Percentiles rank a stretch among this genome's conserved stretches.
Conservation (phyloP, 2,113 vertebrate species). For the Oryzias curvinotus region DNA sequence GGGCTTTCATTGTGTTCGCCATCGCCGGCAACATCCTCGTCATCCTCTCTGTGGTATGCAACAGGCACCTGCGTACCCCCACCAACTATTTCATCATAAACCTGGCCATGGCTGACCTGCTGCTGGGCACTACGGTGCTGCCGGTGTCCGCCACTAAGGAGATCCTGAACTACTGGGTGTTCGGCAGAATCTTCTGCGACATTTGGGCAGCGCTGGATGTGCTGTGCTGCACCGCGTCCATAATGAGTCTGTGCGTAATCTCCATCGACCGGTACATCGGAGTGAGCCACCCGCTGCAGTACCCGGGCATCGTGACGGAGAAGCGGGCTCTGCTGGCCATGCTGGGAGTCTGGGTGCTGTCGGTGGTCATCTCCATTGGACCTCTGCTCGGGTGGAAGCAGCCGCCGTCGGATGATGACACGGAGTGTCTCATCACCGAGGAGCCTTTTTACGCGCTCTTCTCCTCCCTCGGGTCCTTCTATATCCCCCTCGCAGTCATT, state of each 20-base stretch:
- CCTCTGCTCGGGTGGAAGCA: conserved; percentile 97
- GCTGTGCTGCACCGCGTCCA: conserved; percentile 96
- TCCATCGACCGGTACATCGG: conserved; percentile 97
- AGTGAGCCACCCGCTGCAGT: conserved; percentile 91
- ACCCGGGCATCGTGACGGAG: conserved; percentile 91
- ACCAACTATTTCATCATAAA: conserved; percentile 98
- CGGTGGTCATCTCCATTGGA: conserved; percentile 95
- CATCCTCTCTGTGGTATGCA: conserved; percentile 94
- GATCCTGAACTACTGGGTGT: conserved; percentile 90
- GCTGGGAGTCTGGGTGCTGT: conserved; percentile 89
- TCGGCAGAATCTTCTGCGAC: conserved; percentile 94
- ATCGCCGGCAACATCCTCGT: conserved; percentile 95
- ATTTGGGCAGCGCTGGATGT: conserved; percentile 97
- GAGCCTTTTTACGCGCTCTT: conserved; percentile 96
- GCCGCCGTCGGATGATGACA: conserved; percentile 86
- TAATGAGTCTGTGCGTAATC: conserved; percentile 94
- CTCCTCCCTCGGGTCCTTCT: conserved; percentile 96
- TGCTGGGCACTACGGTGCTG: conserved; percentile 91
- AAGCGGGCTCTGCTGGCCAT: conserved; percentile 89
- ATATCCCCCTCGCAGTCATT: conserved; percentile 92
- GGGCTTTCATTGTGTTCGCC: conserved; percentile 92
- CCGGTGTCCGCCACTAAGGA: conserved; percentile 92
- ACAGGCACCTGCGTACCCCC: conserved; percentile 92
- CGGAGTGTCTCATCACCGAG: conserved; percentile 88
- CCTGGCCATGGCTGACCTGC: conserved; percentile 93